Conservation (phyloP, 1,140 invertebrate species). For the Hestina assimilis region DNA sequence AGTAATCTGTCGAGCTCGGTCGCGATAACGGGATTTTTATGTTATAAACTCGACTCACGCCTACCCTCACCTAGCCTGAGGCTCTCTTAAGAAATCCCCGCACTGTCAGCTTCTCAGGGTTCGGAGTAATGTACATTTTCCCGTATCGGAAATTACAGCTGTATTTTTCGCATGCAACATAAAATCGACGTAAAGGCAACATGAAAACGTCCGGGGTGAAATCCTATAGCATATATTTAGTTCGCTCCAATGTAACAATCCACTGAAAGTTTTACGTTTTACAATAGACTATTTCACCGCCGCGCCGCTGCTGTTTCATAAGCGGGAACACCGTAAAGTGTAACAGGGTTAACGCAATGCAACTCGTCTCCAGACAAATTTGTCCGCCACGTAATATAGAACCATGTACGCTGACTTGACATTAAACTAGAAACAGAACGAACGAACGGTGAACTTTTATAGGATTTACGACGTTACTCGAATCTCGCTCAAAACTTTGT, state of each 20-base stretch:
- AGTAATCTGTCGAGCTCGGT: constrained; percentile 72
- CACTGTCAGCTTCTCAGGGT: constrained; percentile 68
- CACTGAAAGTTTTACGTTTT: constrained; percentile 69
- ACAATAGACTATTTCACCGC: constrained; percentile 43
- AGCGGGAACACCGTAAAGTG: constrained; percentile 46
- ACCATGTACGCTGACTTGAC: constrained; percentile 24
- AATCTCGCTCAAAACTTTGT: constrained; percentile 31
- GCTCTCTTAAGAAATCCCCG: constrained; percentile 64
- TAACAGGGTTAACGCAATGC: constrained; percentile 40
- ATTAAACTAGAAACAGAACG: constrained; percentile 33
- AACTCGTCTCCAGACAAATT: constrained; percentile 44
- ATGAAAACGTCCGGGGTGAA: constrained; percentile 39
- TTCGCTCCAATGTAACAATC: constrained; percentile 58
- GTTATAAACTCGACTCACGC: constrained; percentile 72
- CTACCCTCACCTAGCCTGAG: constrained; percentile 71
- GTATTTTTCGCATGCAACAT: constrained; percentile 66
- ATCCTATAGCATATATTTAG: constrained; percentile 58
- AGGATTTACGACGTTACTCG: constrained; percentile 33
- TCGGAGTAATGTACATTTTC: constrained; percentile 70
- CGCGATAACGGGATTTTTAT: constrained; percentile 76
- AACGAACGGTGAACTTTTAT: constrained; percentile 33
- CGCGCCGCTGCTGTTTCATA: constrained; percentile 48
- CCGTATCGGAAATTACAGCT: constrained; percentile 64
- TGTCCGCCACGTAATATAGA: constrained; percentile 29
- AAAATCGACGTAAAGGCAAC: constrained; percentile 66